Evolutionary conservation across 1,140 invertebrate species (phyloP), one percentile per base, ranked within the genome.

Genomic region (Solenopsis invicta): DNA sequence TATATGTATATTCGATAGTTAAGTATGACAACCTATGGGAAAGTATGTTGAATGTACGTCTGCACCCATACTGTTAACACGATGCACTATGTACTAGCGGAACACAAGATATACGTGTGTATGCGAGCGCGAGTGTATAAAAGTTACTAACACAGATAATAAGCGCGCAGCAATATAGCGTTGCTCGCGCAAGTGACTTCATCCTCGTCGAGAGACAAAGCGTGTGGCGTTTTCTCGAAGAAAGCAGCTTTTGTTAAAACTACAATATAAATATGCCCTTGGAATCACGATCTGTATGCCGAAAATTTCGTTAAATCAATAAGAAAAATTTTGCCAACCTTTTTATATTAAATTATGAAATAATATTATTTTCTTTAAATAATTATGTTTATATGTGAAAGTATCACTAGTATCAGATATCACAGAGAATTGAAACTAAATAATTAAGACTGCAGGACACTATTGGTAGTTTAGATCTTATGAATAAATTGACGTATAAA

Each of bases 1-100:
- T 54, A 69, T 41, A 61, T 24, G 2, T 29, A 61, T 24, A 29
- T 29, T 29, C 77, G 61, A 80, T 67, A 67, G 8, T 64, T 54
- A 48, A 59, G 77, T 67, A 80, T 48, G 77, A 69, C 62, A 62
- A 80, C 62, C 62, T 48, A 69, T 48, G 62, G 77, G 48, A 48
- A n/a, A 80, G 62, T n/a, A 4, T 67, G 48, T 18, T 18, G 77
- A 67, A 62, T 80, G 62, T 62, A 80, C n/a, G n/a, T 80, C 62
- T 69, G 77, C 77, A 80, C 77, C 62, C 29, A 69, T 62, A 80
- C 77, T 50, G 67, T 56, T 67, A 80, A 80, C 61, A 21, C 16
- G 24, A 59, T 41, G 37, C 75, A 24, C 9, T 48, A n/a, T 80
- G 6, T 69, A 54, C 61, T 24, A 34, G 10, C 41, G 48, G 48